phyloP scores from a whole-genome alignment of 2,888 invertebrate genomes.

The Bellardia bayeri region DNA sequence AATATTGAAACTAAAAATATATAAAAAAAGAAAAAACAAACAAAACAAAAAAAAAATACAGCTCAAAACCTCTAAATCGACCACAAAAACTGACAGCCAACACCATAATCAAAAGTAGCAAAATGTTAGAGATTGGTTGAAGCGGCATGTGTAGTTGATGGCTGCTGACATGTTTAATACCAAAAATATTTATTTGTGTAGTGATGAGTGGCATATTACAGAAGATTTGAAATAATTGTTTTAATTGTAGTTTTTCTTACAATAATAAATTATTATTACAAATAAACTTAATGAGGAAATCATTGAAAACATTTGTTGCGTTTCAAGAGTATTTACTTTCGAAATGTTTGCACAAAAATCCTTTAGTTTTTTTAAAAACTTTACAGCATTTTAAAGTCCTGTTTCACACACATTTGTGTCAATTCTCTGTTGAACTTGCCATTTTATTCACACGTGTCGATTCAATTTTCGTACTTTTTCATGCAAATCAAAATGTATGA shows the following conservation, averaged over 20 bases:
- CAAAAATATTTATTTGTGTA: background rate
- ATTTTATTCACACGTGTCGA: too few species aligned
- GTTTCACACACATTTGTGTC: too few species aligned
- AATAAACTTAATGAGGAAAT: slow-evolving; percentile 7
- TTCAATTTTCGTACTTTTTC: too few species aligned
- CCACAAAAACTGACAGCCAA: slow-evolving; percentile 69
- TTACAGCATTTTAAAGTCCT: too few species aligned
- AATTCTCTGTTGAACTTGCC: too few species aligned
- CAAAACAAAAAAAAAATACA: background rate
- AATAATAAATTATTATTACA: background rate
- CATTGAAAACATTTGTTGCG: background rate
- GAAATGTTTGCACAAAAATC: too few species aligned
- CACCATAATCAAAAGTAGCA: slow-evolving; percentile 54
- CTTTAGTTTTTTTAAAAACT: too few species aligned
- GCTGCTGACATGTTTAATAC: slow-evolving; percentile 45
- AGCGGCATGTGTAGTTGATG: slow-evolving; percentile 50
- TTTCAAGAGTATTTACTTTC: background rate
- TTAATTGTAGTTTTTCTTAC: background rate
- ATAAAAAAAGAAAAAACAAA: background rate
- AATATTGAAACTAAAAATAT: slow-evolving; percentile 47
- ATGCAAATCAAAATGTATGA: too few species aligned
- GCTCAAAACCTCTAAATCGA: slow-evolving; percentile 62
- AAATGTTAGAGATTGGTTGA: background rate
- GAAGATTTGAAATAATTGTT: background rate
- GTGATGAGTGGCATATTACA: slow-evolving; percentile 11